Conservation (phyloP, 2,797 vertebrate species). For the Lithobates sylvaticus region DNA sequence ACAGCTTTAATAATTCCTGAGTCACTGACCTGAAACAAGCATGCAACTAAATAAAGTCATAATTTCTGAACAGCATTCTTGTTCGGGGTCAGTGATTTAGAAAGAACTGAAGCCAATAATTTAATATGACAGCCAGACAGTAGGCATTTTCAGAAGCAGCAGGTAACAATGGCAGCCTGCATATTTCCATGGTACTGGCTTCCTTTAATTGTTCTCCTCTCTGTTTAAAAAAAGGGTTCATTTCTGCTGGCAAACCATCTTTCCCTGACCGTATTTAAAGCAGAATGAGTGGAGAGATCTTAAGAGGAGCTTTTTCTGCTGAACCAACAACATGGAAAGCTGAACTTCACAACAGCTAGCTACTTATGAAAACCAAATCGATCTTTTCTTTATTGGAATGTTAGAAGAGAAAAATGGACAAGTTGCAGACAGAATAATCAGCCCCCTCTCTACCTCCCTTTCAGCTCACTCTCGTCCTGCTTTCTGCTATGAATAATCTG, state of each 20-base stretch:
- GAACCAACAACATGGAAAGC: slow-evolving; percentile 53
- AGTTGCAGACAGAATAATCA: slow-evolving; percentile 56
- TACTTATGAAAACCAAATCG: slow-evolving; percentile 59
- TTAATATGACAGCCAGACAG: not conserved
- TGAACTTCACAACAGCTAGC: slow-evolving; percentile 43
- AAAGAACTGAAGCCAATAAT: not conserved
- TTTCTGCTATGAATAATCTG: slow-evolving; percentile 21
- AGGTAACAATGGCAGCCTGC: no score
- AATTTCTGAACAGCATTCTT: not conserved
- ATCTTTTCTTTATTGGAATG: slow-evolving; percentile 60
- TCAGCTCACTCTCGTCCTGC: not conserved
- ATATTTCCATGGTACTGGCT: not conserved
- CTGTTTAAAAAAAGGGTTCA: not conserved
- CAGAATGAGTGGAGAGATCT: not conserved
- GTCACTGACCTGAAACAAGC: no score
- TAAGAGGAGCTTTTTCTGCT: slow-evolving; percentile 37
- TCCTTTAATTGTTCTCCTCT: not conserved
- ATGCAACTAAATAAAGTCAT: not conserved
- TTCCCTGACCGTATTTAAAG: slow-evolving; percentile 6
- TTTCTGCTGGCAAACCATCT: slow-evolving; percentile 11
- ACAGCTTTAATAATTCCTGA: no score
- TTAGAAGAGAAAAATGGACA: slow-evolving; percentile 58
- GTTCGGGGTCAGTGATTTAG: not conserved
- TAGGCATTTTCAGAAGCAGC: not conserved
- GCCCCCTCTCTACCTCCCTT: not conserved